Base-by-base conservation (phyloP, 2,113 vertebrate species). In the Lonchura striata region DNA sequence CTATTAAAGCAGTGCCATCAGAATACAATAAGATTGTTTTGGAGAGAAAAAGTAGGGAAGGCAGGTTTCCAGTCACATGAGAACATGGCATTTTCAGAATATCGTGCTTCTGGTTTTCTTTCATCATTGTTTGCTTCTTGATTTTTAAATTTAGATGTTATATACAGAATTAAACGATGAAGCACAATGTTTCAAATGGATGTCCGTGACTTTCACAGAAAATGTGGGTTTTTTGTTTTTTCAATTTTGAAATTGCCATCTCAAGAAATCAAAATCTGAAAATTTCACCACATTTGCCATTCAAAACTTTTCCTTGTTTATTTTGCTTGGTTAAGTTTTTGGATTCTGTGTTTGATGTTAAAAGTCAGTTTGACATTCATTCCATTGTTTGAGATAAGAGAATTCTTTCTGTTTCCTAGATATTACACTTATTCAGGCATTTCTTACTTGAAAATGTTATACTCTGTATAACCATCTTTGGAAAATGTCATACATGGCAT, bases 381-480 rank as follows among this genome's bases (percentile, higher is more conserved):
- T 80, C 33, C 5, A 9, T 80, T 79, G 19, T 79, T 85, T 63
- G 27, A 49, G 57, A 39, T 16, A 25, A 76, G 60, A 30, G 25
- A 37, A 39, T 82, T 82, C 39, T 85, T 85, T 6, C 5, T 76
- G 0, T 77, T 96, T 91, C 79, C n/a, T 82, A 69, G 59, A 35
- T 90, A 93, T 80, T 85, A 53, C 64, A 46, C 50, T 93, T 91
- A 69, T 72, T 94, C 33, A 52, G 78, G 27, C 59, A 35, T 92
- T 86, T 80, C 17, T 89, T 88, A 50, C 84, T 88, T 92, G 63
- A 86, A 95, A 68, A 71, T 91, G 35, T 79, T 35, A 28, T 75
- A 54, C 44, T n/a, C 18, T 61, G 23, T 53, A 72, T 95, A 91
- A 31, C 75, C 79, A 65, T 90, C 86, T 96, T 82, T 95, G 94